phyloP scores from a whole-genome alignment of 2,797 vertebrate genomes.

The Urosaurus nigricauda region DNA sequence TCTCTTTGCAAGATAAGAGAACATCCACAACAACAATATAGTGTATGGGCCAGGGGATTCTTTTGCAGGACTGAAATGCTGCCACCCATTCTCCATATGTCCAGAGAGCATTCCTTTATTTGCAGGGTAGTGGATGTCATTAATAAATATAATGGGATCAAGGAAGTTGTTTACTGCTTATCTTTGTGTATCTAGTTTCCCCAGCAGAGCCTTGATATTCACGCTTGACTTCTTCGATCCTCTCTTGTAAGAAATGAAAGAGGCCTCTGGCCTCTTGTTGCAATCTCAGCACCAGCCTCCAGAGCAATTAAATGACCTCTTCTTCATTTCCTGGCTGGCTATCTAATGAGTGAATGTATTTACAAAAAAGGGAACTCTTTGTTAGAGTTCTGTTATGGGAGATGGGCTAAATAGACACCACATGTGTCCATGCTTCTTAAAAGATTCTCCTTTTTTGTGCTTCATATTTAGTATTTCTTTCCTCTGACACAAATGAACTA shows the following conservation, averaged over 20 bases:
- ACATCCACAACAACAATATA: too few relatives aligned
- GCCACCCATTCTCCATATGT: background rate
- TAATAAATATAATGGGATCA: conserved; percentile 82
- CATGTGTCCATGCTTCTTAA: fast-evolving
- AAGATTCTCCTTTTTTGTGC: background rate
- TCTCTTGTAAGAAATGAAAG: conserved; percentile 65
- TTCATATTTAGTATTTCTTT: background rate
- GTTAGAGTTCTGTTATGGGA: conserved; percentile 32
- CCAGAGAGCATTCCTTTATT: conserved; percentile 25
- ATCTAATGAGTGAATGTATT: conserved; percentile 64
- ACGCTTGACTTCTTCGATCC: conserved; percentile 65
- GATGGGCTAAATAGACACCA: background rate
- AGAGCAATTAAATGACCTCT: conserved; percentile 62
- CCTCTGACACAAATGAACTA: background rate
- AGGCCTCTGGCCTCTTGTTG: conserved; percentile 51
- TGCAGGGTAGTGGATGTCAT: conserved; percentile 68
- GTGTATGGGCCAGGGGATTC: background rate
- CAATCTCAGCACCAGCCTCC: conserved; percentile 43
- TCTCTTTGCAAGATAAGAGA: background rate
- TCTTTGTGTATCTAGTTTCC: conserved; percentile 62
- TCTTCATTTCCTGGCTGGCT: conserved; percentile 47
- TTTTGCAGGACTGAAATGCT: background rate
- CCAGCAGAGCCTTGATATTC: conserved; percentile 55
- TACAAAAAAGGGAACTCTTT: conserved; percentile 48
- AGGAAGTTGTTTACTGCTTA: conserved; percentile 69